Evolutionary conservation across 2,888 invertebrate species (phyloP).

Genomic region (Spatulosminthurus flaviceps): DNA sequence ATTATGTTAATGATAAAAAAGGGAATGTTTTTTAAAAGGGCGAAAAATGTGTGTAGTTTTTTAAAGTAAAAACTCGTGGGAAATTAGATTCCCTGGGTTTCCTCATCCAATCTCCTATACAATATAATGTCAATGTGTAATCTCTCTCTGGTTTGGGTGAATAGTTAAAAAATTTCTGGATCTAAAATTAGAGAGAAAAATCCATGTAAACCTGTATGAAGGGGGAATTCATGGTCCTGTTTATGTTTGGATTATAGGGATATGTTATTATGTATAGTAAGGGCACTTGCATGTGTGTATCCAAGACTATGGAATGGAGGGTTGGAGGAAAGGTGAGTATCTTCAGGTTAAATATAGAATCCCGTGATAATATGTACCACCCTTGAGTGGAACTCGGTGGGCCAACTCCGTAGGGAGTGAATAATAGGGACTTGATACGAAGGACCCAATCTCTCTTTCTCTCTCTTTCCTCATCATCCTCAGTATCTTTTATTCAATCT

Average conservation of each 20-base stretch:
- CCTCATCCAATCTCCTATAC: not conserved
- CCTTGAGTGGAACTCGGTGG: constrained; percentile 24
- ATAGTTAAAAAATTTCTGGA: constrained; percentile 40
- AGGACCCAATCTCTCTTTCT: constrained; percentile 11
- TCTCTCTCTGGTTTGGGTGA: constrained; percentile 28
- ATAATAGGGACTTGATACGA: not conserved
- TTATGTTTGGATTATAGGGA: not conserved
- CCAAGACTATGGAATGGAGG: too few species aligned
- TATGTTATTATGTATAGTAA: too few species aligned
- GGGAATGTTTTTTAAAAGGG: not conserved
- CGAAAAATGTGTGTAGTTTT: not conserved
- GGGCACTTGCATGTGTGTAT: not conserved
- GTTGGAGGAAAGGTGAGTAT: not conserved
- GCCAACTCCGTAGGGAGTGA: constrained; percentile 19
- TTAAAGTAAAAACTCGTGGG: constrained; percentile 43
- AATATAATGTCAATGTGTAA: not conserved
- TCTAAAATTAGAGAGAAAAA: constrained; percentile 44
- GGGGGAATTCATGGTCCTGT: not conserved
- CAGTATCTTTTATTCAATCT: constrained; percentile 46
- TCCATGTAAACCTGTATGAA: constrained; percentile 1
- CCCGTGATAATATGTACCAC: not conserved
- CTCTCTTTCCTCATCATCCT: constrained; percentile 18
- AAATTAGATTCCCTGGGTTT: constrained; percentile 29
- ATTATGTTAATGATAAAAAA: constrained; percentile 19
- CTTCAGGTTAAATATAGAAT: constrained; percentile 2